Evolutionary conservation across 2,797 vertebrate genomes (phyloP), one percentile per base, ranked within the genome.

Genomic region (Haliaeetus vocifer): DNA sequence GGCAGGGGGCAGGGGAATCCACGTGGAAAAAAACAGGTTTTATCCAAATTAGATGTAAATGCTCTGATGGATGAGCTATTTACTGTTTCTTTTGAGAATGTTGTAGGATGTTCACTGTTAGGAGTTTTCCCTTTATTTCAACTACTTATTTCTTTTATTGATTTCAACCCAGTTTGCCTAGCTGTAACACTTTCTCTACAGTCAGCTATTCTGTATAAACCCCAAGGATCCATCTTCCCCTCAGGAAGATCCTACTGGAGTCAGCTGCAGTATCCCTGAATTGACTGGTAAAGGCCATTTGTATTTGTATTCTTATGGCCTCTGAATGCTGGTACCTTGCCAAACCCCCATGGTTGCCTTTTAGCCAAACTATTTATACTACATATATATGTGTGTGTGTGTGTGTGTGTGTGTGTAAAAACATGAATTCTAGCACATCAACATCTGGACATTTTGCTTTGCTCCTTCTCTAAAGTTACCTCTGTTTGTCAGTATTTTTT

Each of bases 11-110:
- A 15, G 71, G 77, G 67, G 70, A 95, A 87, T 71, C 80, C 83
- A 42, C 1, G 2, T 85, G 84, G 50, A 82, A 93, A 93, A 80
- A 86, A 35, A 0, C 63, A 38, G 15, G 19, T 93, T 92, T 92
- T 76, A 84, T 73, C 86, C 90, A 90, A 93, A 94, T 68, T 68
- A 90, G 73, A 92, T 93, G 82, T 88, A 81, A 79, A 55, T 76
- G 67, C 80, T 80, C 59, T 75, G 67, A 45, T 63, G 88, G 80
- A 88, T 87, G 70, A 92, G 63, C 55, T 81, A 35, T 59, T 80
- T 83, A 37, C 86, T 16, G 2, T 70, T 73, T 82, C 66, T n/a
- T 93, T 40, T 44, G 63, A 81, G 44, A 79, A 85, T 4, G 2
- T 42, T 3, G 2, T 29, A 50, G 55, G 89, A 55, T 0, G 0